Conservation (phyloP, 2,797 vertebrate species). For the Oreortyx pictus region DNA sequence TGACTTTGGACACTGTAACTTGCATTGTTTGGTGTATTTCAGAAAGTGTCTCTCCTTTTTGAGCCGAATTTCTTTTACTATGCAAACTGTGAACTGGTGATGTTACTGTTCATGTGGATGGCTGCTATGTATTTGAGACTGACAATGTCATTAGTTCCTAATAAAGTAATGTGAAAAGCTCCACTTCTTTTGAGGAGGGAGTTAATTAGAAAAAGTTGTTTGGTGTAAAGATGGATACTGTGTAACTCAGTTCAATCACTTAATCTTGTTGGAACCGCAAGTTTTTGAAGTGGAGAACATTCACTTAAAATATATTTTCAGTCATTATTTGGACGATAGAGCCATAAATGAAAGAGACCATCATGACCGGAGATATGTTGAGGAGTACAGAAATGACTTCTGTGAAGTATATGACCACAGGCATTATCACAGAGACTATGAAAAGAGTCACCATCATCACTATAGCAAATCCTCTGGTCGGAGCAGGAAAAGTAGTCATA, state of each 20-base stretch:
- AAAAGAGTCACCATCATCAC: conserved; percentile 85
- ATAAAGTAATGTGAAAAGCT: conserved; percentile 55
- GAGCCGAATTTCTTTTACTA: neutral
- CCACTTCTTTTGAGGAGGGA: conserved; percentile 31
- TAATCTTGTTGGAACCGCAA: conserved; percentile 71
- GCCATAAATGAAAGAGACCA: conserved; percentile 88
- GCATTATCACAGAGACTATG: conserved; percentile 82
- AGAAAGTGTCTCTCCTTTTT: neutral
- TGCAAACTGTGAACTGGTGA: neutral
- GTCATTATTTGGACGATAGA: conserved; percentile 90
- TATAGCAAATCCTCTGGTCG: conserved; percentile 94
- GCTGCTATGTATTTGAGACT: conserved; percentile 8
- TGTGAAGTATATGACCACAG: conserved; percentile 83
- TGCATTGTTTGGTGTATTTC: neutral
- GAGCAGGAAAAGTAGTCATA: conserved; percentile 87
- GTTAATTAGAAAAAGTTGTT: neutral
- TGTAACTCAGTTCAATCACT: conserved; percentile 61
- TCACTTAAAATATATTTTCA: conserved; percentile 82
- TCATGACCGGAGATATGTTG: conserved; percentile 78
- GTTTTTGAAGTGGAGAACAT: conserved; percentile 73
- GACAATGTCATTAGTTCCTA: neutral
- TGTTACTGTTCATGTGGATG: conserved; percentile 11
- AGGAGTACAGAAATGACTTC: conserved; percentile 82
- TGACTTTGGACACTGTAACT: neutral
- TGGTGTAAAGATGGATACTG: conserved; percentile 34